Percentiles rank a stretch among this genome's conserved stretches.
These are phyloP conservation scores for Stenchaetothrips biformis DNA, from an alignment of 2,888 invertebrate species.

Conservation along the genomic window DNA sequence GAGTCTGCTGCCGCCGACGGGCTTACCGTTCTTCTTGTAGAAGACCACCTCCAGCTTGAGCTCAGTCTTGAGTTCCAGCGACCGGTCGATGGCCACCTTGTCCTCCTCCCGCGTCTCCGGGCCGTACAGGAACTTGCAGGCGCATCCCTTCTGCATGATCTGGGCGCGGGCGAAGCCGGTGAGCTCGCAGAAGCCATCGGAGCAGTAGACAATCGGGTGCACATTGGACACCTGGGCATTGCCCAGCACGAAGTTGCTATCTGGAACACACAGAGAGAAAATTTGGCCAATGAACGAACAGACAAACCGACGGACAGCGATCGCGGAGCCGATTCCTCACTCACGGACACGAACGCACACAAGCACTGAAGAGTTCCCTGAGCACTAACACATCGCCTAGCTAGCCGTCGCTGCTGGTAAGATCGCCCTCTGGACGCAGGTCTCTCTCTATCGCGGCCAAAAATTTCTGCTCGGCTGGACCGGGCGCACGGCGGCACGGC, in stretches of 20 bases:
- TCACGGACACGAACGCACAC: no score
- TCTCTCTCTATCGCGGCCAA: no score
- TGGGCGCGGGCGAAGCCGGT: conserved; percentile 89
- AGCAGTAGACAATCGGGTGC: conserved; percentile 93
- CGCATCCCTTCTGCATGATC: conserved; percentile 95
- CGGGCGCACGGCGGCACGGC: no score
- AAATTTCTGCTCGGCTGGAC: no score
- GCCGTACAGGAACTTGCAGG: conserved; percentile 91
- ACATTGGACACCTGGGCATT: conserved; percentile 85
- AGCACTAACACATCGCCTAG: no score
- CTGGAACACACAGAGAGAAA: conserved; percentile 53
- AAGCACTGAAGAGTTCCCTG: no score
- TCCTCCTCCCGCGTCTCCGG: conserved; percentile 85
- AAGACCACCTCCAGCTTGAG: conserved; percentile 90
- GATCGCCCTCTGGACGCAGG: no score
- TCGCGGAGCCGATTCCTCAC: no score
- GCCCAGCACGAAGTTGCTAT: conserved; percentile 93
- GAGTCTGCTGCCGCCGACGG: conserved; percentile 33
- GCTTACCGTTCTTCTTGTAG: conserved; percentile 89
- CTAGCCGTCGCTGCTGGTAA: no score
- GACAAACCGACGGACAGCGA: no score
- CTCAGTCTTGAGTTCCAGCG: conserved; percentile 84
- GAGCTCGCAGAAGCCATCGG: conserved; percentile 93
- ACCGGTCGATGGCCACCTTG: conserved; percentile 81
- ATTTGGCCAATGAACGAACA: not conserved